Base-by-base conservation (phyloP, 2,888 invertebrate genomes). In the Drosophila subquinaria region DNA sequence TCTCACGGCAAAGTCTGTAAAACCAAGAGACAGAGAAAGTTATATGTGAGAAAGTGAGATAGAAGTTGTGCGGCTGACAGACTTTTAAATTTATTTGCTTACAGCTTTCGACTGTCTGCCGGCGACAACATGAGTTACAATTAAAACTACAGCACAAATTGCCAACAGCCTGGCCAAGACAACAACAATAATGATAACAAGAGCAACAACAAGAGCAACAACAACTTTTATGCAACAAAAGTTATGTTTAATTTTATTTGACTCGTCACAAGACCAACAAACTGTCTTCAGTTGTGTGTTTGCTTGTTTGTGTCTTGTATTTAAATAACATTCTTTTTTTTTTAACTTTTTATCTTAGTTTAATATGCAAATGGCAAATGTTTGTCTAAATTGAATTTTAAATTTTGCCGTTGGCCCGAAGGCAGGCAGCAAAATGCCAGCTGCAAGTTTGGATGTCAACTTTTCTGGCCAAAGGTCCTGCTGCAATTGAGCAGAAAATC, bases 1-100 rank as follows among this genome's bases (percentile, higher is more conserved):
- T 97, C 93, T 97, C 97, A 85, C 97, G 94, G 91, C 97, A 97
- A 82, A 97, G 94, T 92, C 97, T 97, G 94, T 50, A 33, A 50
- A 23, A 42, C 35, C 43, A 11, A 42, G n/a, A 20, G 23, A 45
- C 27, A 47, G 2, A 51, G 30, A 17, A 6, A 51, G 38, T 33
- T 20, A 20, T 45, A n/a, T 27, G 36, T 1, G 38, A 17, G n/a
- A 30, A 38, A 20, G 40, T 30, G 20, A 33, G 52, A 53, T 8
- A 17, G 55, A 10, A 20, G 20, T 15, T 42, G n/a, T 64, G 40
- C 45, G 63, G 17, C 68, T 52, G 81, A 53, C 61, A 81, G 69
- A 78, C 57, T 76, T 65, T 64, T 59, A 65, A 76, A 87, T 82
- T 78, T 79, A 80, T 81, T 79, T 74, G 67, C 68, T 56, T 55